A percentile compares a stretch with the other conserved stretches of the same genome.
Conservation (phyloP, 2,113 vertebrate genomes). For the Oncorhynchus nerka region DNA sequence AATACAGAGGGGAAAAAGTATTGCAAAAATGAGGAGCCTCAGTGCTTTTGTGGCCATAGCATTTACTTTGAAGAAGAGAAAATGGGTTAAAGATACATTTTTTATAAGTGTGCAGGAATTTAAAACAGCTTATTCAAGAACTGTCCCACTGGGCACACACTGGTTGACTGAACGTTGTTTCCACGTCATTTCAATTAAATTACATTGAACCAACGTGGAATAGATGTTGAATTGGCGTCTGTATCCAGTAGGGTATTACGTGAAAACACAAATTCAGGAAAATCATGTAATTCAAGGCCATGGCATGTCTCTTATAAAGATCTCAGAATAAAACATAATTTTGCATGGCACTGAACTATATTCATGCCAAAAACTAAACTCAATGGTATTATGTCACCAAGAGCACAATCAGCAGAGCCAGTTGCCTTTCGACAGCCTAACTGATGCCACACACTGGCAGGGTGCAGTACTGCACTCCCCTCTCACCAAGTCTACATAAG, state of each 20-base stretch:
- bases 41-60: not conserved
- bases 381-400: not conserved
- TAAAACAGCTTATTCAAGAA: not conserved
- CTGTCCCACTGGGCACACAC: too few relatives aligned
- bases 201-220: too few relatives aligned
- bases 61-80: not conserved
- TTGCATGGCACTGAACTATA: too few relatives aligned
- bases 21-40: not conserved
- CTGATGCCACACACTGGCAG: not conserved
- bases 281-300: too few relatives aligned
- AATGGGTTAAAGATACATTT: not conserved
- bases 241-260: not conserved
- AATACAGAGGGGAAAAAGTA: conserved; percentile 17
- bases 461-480: not conserved
- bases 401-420: not conserved
- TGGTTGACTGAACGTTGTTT: too few relatives aligned
- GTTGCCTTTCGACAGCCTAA: not conserved
- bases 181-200: too few relatives aligned
- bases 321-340: not conserved
- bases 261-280: too few relatives aligned
- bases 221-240: not conserved
- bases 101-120: not conserved
- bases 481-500: not conserved
- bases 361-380: not conserved
- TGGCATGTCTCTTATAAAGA: too few relatives aligned